Evolutionary conservation across 2,797 vertebrate species (phyloP), one percentile per base, ranked within the genome.

Genomic region (Allobates femoralis): DNA sequence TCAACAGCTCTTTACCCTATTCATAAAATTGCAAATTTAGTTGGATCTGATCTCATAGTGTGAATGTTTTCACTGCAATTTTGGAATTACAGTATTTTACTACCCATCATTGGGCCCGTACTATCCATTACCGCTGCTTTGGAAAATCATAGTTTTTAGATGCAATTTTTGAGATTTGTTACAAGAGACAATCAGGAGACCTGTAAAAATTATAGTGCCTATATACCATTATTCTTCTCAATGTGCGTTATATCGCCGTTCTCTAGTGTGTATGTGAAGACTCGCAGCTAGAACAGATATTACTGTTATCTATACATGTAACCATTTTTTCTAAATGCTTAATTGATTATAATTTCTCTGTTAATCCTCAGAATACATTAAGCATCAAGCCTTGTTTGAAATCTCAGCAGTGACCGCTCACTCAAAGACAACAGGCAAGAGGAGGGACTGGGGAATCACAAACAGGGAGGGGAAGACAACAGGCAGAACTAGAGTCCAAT

Each of bases 11-110:
- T 81, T 32, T 14, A 66, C 46, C 21, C 50, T n/a, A n/a, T 71
- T 82, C 46, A 82, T 82, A 34, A 82, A 69, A 82, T 82, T 71
- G 80, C 79, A 53, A 46, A 81, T 67, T 67, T 67, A 14, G 64
- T 69, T 1, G 14, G 50, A 34, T 56, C 50, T 26, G 46, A 15
- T 30, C 80, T 23, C n/a, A 23, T 23, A 14, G 79, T 81, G 79
- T 14, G 26, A 23, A 28, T 10, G 10, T 71, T 71, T 69, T 71
- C 64, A 16, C 64, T 71, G 62, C 69, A 32, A 82, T 82, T 71
- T 56, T 32, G 12, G 46, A 82, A 82, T 82, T 51, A 64, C 46
- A 53, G 58, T 81, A 67, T 81, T 82, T 71, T 82, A 32, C 80
- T 56, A 56, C 32, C 21, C 50, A 23, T 10, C 6, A 23, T 64